These are phyloP conservation scores for Rhinogobio ventralis DNA, from an alignment of 2,797 vertebrate species.

Conservation along the genomic window DNA sequence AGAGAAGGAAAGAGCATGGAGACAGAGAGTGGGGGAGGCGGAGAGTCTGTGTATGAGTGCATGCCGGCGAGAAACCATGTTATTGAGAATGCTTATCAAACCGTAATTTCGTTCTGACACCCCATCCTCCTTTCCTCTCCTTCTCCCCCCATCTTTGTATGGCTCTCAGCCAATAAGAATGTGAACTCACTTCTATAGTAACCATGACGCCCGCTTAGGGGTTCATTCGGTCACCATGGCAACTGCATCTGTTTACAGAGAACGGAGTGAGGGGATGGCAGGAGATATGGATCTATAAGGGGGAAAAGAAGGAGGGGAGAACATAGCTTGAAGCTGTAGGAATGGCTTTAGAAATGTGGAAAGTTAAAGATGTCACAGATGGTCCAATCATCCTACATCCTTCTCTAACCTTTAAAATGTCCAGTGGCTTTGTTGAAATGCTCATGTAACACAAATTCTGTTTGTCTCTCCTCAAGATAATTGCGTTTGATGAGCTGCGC, in stretches of 20 bases:
- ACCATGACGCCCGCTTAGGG: slow-evolving; percentile 81
- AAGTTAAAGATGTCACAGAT: slow-evolving; percentile 15
- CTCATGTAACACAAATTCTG: slow-evolving; percentile 14
- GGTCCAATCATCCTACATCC: neutral
- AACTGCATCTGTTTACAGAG: slow-evolving; percentile 89
- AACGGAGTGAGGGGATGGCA: slow-evolving; percentile 61
- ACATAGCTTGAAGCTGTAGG: slow-evolving; percentile 8
- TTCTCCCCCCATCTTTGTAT: slow-evolving; percentile 65
- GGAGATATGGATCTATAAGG: slow-evolving; percentile 48
- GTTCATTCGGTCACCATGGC: slow-evolving; percentile 80
- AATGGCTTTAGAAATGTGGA: slow-evolving; percentile 1
- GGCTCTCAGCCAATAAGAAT: slow-evolving; percentile 73
- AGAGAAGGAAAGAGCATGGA: slow-evolving; percentile 64
- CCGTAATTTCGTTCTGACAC: slow-evolving; percentile 63
- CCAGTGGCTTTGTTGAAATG: neutral
- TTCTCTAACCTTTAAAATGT: neutral
- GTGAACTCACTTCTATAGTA: slow-evolving; percentile 74
- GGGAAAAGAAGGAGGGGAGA: slow-evolving; percentile 32
- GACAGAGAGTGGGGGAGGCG: slow-evolving; percentile 46
- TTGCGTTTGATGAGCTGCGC: slow-evolving; percentile 92
- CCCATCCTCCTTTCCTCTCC: slow-evolving; percentile 56
- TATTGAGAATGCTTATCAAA: slow-evolving; percentile 75
- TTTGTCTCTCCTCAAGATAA: slow-evolving; percentile 80
- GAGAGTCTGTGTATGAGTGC: slow-evolving; percentile 42
- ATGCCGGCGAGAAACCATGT: slow-evolving; percentile 62